These are phyloP conservation scores for Dendrolimus punctatus DNA, from an alignment of 1,140 invertebrate species.

Conservation along the genomic window DNA sequence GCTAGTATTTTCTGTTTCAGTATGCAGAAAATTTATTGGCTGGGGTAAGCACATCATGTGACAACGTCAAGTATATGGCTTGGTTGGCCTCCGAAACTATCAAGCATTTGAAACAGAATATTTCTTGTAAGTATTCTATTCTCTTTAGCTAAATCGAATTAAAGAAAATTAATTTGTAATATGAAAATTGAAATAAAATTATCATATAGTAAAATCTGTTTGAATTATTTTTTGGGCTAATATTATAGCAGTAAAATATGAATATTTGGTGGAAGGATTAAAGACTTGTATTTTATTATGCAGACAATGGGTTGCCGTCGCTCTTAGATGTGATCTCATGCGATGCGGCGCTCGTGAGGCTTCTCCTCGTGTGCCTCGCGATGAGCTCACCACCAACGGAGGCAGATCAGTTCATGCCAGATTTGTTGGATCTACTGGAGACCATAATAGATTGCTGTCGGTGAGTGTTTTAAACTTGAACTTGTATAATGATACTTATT, in stretches of 20 bases:
- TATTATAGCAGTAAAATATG: no score
- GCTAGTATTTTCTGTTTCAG: slow-evolving; percentile 30
- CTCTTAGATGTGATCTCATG: slow-evolving; percentile 64
- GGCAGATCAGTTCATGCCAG: slow-evolving; percentile 54
- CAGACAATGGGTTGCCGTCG: slow-evolving; percentile 52
- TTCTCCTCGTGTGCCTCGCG: slow-evolving; percentile 41
- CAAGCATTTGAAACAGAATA: slow-evolving; percentile 72
- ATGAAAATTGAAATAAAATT: no score
- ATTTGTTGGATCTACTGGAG: slow-evolving; percentile 53
- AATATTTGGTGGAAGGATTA: neutral
- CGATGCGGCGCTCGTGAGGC: slow-evolving; percentile 54
- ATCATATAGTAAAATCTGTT: no score
- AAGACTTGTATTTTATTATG: slow-evolving; percentile 1
- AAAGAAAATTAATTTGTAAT: no score
- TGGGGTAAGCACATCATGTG: slow-evolving; percentile 72
- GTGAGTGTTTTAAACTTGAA: slow-evolving; percentile 25
- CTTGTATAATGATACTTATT: no score
- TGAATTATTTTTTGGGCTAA: no score
- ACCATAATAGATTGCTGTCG: slow-evolving; percentile 59
- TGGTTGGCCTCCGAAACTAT: slow-evolving; percentile 81
- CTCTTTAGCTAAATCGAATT: neutral
- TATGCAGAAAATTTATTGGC: slow-evolving; percentile 85
- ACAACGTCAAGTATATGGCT: slow-evolving; percentile 77
- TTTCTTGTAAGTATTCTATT: slow-evolving; percentile 33
- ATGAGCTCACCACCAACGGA: slow-evolving; percentile 40